phyloP scores from a whole-genome alignment of 1,140 invertebrate genomes.

The Diorhabda carinulata region DNA sequence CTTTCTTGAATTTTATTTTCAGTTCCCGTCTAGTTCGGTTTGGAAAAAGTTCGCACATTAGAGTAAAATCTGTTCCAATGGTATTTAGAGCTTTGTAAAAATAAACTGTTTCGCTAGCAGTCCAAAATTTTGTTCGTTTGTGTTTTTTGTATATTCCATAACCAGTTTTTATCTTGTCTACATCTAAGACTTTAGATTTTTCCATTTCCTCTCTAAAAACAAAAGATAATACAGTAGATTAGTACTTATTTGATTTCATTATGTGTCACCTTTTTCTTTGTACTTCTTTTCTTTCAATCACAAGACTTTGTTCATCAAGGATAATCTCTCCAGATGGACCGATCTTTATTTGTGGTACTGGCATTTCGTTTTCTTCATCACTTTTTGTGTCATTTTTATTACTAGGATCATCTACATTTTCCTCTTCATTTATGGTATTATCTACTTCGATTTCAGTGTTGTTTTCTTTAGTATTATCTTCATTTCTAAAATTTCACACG shows the following conservation, averaged over 20 bases:
- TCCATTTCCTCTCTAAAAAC: conserved; percentile 53
- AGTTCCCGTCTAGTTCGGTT: conserved; percentile 72
- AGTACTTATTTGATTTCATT: neutral
- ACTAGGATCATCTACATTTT: conserved; percentile 10
- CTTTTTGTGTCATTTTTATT: conserved; percentile 42
- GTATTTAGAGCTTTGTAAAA: conserved; percentile 86
- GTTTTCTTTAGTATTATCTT: conserved; percentile 9
- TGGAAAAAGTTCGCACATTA: conserved; percentile 82
- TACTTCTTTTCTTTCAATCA: conserved; percentile 70
- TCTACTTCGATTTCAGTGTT: neutral
- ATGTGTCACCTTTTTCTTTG: conserved; percentile 52
- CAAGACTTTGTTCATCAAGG: conserved; percentile 80
- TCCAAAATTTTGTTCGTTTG: conserved; percentile 63
- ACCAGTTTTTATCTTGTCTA: conserved; percentile 54
- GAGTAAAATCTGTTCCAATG: conserved; percentile 83
- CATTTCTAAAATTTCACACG: conserved; percentile 10
- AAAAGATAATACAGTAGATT: neutral
- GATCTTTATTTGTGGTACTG: conserved; percentile 83
- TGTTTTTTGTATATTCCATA: conserved; percentile 64
- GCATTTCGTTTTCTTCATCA: conserved; percentile 54
- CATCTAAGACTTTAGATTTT: conserved; percentile 62
- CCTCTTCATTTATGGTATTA: neutral
- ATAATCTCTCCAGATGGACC: conserved; percentile 83
- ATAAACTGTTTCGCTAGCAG: conserved; percentile 68
- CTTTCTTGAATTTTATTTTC: conserved; percentile 66